Percentiles rank a stretch among this genome's conserved stretches.
These are phyloP conservation scores for Fregetta grallaria DNA, from an alignment of 2,113 vertebrate species.

Conservation along the genomic window DNA sequence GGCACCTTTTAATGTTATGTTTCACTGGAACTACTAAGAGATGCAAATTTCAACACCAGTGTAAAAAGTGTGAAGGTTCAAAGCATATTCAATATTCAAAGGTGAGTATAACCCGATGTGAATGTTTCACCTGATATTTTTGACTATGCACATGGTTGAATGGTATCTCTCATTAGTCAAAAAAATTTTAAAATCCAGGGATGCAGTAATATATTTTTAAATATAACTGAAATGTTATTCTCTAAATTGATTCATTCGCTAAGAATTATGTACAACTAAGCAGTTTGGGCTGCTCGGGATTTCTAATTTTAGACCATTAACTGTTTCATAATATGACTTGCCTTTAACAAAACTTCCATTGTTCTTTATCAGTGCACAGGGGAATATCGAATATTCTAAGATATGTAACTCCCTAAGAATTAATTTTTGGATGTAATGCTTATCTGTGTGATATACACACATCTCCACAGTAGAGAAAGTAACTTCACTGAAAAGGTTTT, in stretches of 20 bases:
- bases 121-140: background rate
- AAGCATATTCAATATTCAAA: background rate
- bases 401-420: background rate
- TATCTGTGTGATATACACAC: background rate
- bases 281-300: background rate
- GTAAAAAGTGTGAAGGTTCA: background rate
- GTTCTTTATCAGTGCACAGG: background rate
- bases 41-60: background rate
- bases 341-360: background rate
- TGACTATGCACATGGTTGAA: background rate
- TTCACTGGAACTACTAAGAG: background rate
- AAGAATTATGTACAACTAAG: background rate
- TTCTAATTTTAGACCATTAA: background rate
- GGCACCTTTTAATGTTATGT: background rate
- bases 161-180: background rate
- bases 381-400: background rate
- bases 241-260: background rate
- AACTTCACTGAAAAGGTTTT: background rate
- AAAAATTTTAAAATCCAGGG: background rate
- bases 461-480: background rate
- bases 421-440: background rate
- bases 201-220: background rate
- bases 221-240: background rate
- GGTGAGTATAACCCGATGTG: background rate
- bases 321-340: background rate